phyloP scores from a whole-genome alignment of 2,797 vertebrate genomes.

The Dipus sagitta region DNA sequence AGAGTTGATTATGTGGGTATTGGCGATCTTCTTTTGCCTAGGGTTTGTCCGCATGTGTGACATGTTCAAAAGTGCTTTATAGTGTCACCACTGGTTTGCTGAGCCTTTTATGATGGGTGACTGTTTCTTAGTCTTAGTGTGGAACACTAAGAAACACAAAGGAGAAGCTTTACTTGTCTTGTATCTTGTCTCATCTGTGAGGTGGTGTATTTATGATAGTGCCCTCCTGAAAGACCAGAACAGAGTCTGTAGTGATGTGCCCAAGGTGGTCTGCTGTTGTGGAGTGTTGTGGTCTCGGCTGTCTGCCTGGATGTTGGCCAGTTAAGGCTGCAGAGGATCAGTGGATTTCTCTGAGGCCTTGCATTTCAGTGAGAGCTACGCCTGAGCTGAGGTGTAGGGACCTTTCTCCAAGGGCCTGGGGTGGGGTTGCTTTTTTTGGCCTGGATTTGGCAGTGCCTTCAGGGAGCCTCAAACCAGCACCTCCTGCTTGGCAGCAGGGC shows the following conservation, averaged over 20 bases:
- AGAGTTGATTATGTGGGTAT: not conserved
- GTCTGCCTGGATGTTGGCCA: not conserved
- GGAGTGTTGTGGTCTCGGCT: not conserved
- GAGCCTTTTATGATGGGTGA: not conserved
- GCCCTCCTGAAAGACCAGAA: not conserved
- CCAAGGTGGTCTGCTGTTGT: not conserved
- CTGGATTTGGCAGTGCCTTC: conserved; percentile 79
- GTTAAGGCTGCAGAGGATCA: not conserved
- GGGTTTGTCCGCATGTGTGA: too few relatives aligned
- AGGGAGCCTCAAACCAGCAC: conserved; percentile 82
- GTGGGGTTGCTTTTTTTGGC: conserved; percentile 79
- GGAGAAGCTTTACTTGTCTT: not conserved
- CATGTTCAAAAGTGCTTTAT: not conserved
- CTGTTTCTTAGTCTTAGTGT: not conserved
- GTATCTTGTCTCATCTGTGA: not conserved
- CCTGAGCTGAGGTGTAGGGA: not conserved
- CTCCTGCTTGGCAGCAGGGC: conserved; percentile 84
- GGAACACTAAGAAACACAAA: not conserved
- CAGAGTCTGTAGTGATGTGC: too few relatives aligned
- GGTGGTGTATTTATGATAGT: accelerated
- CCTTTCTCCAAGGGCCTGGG: conserved; percentile 55
- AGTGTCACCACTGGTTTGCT: not conserved
- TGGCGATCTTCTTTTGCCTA: not conserved
- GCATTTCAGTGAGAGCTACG: too few relatives aligned
- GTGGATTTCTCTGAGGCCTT: not conserved